Conservation (phyloP, 2,888 invertebrate genomes). For the Uloborus plumipes region DNA sequence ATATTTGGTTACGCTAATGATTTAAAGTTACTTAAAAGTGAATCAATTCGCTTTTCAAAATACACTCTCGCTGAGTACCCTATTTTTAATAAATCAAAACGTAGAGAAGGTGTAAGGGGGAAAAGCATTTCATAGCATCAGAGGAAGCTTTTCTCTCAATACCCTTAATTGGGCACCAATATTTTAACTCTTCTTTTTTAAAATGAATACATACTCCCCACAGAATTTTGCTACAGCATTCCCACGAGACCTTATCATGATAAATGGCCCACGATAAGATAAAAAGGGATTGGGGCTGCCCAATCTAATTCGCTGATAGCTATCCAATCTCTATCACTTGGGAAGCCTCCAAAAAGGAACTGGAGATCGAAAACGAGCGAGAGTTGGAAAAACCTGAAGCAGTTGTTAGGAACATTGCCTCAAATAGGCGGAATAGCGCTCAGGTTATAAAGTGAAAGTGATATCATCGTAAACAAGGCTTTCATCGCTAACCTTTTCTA, state of each 20-base stretch:
- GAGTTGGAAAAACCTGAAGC: slow-evolving; percentile 33
- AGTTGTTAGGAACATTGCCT: slow-evolving; percentile 38
- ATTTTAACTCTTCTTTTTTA: no score
- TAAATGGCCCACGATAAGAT: slow-evolving; percentile 1
- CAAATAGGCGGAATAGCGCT: slow-evolving; percentile 47
- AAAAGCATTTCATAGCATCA: no score
- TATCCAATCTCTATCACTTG: slow-evolving; percentile 32
- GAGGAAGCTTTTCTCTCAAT: no score
- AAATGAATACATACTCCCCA: no score
- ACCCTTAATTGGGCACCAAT: no score
- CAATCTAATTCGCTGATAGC: slow-evolving; percentile 31
- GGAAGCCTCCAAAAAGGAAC: slow-evolving; percentile 29
- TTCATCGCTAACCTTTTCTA: slow-evolving; percentile 15
- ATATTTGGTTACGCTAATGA: no score
- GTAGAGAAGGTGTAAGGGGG: no score
- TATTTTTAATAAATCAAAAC: no score
- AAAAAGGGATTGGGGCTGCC: neutral
- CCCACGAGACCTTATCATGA: neutral
- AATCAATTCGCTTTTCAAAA: no score
- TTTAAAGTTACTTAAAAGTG: no score
- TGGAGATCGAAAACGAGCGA: slow-evolving; percentile 23
- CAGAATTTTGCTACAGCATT: no score
- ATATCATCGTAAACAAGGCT: slow-evolving; percentile 55
- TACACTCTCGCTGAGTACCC: no score
- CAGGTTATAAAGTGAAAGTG: slow-evolving; percentile 46